A percentile compares a stretch with the other conserved stretches of the same genome.
Evolutionary conservation across 2,888 invertebrate genomes (phyloP).

Genomic region (Cheilosia grossa): DNA sequence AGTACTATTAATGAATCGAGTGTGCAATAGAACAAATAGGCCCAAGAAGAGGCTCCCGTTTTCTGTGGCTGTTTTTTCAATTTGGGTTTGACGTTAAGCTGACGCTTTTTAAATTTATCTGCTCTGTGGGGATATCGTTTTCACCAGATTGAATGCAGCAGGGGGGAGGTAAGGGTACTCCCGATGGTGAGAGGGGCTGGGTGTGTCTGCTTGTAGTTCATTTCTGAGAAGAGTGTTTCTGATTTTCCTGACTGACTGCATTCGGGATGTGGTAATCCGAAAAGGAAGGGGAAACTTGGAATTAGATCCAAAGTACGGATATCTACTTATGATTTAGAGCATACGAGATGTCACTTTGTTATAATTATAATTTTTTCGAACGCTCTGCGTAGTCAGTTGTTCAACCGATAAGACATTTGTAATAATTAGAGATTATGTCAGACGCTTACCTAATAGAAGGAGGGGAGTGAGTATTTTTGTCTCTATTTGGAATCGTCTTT

Average conservation of each 20-base stretch:
- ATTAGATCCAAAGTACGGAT: conserved; percentile 4
- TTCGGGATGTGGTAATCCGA: neutral
- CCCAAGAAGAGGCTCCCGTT: neutral
- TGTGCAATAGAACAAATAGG: neutral
- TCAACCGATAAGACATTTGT: conserved; percentile 14
- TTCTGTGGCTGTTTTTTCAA: conserved; percentile 3
- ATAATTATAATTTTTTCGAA: conserved; percentile 11
- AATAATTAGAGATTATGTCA: conserved; percentile 6
- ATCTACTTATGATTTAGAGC: conserved; percentile 30
- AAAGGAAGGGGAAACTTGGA: neutral
- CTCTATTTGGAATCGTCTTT: too few relatives aligned
- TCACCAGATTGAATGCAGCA: neutral
- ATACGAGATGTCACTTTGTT: conserved; percentile 10
- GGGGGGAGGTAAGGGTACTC: neutral
- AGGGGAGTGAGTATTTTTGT: neutral
- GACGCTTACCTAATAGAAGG: neutral
- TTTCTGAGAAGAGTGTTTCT: neutral
- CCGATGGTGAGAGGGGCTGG: neutral
- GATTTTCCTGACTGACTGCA: neutral
- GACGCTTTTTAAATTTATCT: conserved; percentile 44
- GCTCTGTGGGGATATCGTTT: conserved; percentile 19
- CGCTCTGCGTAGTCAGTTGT: neutral
- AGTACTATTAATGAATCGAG: conserved; percentile 42
- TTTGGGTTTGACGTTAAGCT: conserved; percentile 39
- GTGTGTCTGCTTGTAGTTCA: conserved; percentile 14